Evolutionary conservation across 2,797 vertebrate species (phyloP).

Genomic region (Tinamus major): DNA sequence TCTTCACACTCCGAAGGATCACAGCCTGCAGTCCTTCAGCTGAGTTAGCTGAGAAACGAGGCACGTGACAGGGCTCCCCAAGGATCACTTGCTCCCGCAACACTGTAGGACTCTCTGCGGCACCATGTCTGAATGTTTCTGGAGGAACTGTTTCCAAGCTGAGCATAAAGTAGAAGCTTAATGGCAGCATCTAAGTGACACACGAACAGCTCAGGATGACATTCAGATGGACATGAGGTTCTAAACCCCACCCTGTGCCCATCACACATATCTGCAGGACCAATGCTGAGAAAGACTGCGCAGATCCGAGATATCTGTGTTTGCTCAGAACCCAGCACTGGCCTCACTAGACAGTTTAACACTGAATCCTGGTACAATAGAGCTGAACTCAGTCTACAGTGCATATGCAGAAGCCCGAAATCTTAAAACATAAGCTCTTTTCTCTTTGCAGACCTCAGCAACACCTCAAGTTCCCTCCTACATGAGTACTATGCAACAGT

Average conservation of each 20-base stretch:
- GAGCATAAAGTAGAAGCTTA: not conserved
- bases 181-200: not conserved
- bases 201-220: not conserved
- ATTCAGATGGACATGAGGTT: fast-evolving
- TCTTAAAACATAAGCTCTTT: not conserved
- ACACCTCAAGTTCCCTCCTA: not conserved
- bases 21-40: not conserved
- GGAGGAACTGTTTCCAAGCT: not conserved
- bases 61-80: not conserved
- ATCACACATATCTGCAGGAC: not conserved
- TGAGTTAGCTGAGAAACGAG: not conserved
- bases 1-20: not conserved
- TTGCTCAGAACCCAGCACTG: not conserved
- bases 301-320: fast-evolving
- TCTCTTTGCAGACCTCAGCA: not conserved
- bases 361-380: not conserved
- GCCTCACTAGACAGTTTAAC: not conserved
- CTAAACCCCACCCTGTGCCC: not conserved
- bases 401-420: fast-evolving
- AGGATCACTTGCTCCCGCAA: fast-evolving
- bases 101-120: not conserved
- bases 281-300: not conserved
- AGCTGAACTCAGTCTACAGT: not conserved
- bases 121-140: not conserved
- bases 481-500: not conserved